Conservation (phyloP, 2,888 invertebrate genomes). For the Heliconius aoede region DNA sequence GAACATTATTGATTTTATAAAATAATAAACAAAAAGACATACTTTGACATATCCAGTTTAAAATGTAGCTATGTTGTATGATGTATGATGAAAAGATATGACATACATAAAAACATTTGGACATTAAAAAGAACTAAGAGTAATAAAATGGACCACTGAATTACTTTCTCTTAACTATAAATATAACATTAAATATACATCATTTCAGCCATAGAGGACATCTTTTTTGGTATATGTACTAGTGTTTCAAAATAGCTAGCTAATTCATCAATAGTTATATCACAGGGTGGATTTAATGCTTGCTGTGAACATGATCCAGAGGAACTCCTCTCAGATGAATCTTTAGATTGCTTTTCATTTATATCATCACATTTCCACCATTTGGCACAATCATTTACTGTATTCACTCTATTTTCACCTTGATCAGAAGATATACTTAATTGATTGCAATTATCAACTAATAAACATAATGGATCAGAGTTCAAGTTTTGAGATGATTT, state of each 20-base stretch:
- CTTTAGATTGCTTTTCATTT: constrained; percentile 55
- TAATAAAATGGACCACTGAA: constrained; percentile 40
- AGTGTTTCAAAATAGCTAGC: constrained; percentile 98
- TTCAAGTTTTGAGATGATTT: constrained; percentile 48
- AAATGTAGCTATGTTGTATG: background rate
- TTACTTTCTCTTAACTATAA: constrained; percentile 25
- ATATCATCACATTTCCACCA: constrained; percentile 66
- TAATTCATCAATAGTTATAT: constrained; percentile 96
- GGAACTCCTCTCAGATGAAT: constrained; percentile 60
- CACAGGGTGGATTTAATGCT: constrained; percentile 88
- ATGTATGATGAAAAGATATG: background rate
- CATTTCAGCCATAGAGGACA: constrained; percentile 99
- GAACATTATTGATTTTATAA: background rate
- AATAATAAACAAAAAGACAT: background rate
- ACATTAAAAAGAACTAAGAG: constrained; percentile 29
- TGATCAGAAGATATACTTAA: constrained; percentile 67
- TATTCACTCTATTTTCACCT: constrained; percentile 45
- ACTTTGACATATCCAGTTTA: background rate
- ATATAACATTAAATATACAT: constrained; percentile 92
- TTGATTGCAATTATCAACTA: constrained; percentile 77
- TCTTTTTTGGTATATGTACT: constrained; percentile 98
- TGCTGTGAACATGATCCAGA: constrained; percentile 90
- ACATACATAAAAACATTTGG: background rate
- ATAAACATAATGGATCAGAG: constrained; percentile 65
- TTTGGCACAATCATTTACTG: constrained; percentile 56